Evolutionary conservation across 1,140 invertebrate species (phyloP), one percentile per base, ranked within the genome.

Genomic region (Pachyrhynchus sulphureomaculatus): DNA sequence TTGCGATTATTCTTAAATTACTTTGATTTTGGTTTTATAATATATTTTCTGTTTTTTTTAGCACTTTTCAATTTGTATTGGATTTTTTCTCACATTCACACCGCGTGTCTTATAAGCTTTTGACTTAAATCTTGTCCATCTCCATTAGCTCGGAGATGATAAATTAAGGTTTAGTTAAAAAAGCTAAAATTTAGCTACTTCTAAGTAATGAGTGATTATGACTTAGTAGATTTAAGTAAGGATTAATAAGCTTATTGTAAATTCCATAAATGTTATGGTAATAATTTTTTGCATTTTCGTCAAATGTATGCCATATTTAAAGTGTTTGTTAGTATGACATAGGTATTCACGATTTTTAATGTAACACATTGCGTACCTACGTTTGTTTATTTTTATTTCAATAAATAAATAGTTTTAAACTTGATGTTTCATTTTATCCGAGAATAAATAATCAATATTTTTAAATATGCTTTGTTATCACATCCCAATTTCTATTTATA

Each of bases 31-130:
- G n/a, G 33, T n/a, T n/a, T 39, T 20, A 60, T 36, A 10, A 44
- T 12, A 5, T 3, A 15, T 62, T 55, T 55, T 37, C n/a, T 23
- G 17, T 20, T 62, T 54, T 23, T 15, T 15, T 32, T 39, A 41
- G 60, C 52, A 56, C 60, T 15, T 56, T 60, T 51, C 17, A 45
- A 44, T 45, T 61, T 61, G 41, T 44, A 49, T 48, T 45, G 59
- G 18, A 60, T 33, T 62, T 55, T n/a, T 62, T 62, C 60, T 55
- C 60, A 51, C 24, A 49, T 62, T 62, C 60, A 62, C 60, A 54
- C 48, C 53, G 60, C 60, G 60, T 62, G 60, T 62, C 60, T 62
- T 62, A 62, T 41, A n/a, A 59, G 60, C 60, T 62, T 62, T 49
- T 48, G 44, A 23, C 47, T 21, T 49, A 56, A 62, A 61, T 54